A percentile compares a stretch with the other conserved stretches of the same genome.
These are phyloP conservation scores for Leptinotarsa peninsularis DNA, from an alignment of 2,888 invertebrate genomes.

Conservation along the genomic window DNA sequence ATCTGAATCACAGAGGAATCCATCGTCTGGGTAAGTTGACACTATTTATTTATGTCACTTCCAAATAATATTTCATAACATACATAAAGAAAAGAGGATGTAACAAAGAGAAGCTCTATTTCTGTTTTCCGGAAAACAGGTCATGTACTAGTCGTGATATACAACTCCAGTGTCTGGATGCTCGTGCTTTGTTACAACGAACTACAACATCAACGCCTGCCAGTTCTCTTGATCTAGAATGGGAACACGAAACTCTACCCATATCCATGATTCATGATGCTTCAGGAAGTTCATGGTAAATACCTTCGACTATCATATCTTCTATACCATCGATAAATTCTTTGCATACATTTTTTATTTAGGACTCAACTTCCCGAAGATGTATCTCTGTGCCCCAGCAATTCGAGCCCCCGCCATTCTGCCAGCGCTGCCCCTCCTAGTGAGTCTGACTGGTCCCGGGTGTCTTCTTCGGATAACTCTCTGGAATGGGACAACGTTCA, in stretches of 20 bases:
- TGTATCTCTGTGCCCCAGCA: slow-evolving; percentile 49
- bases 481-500: slow-evolving; percentile 78
- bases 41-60: background rate
- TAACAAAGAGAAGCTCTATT: too few relatives aligned
- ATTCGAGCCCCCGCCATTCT: slow-evolving; percentile 56
- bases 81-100: too few relatives aligned
- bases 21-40: slow-evolving; percentile 59
- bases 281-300: slow-evolving; percentile 64
- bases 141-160: slow-evolving; percentile 67
- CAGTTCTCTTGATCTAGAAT: slow-evolving; percentile 78
- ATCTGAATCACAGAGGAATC: slow-evolving; percentile 63
- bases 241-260: slow-evolving; percentile 75
- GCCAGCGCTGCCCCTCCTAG: slow-evolving; percentile 53
- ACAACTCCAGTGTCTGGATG: slow-evolving; percentile 73
- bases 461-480: slow-evolving; percentile 75
- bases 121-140: slow-evolving; percentile 37
- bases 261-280: slow-evolving; percentile 61
- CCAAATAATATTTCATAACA: too few relatives aligned
- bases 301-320: background rate
- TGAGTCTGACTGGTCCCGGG: slow-evolving; percentile 71
- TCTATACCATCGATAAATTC: too few relatives aligned
- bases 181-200: slow-evolving; percentile 65
- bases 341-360: background rate
- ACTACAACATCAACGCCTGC: slow-evolving; percentile 71
- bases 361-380: slow-evolving; percentile 58